Percentiles rank a stretch among this genome's conserved stretches.
Conservation (phyloP, 2,888 invertebrate genomes). For the Tenthredo livida region DNA sequence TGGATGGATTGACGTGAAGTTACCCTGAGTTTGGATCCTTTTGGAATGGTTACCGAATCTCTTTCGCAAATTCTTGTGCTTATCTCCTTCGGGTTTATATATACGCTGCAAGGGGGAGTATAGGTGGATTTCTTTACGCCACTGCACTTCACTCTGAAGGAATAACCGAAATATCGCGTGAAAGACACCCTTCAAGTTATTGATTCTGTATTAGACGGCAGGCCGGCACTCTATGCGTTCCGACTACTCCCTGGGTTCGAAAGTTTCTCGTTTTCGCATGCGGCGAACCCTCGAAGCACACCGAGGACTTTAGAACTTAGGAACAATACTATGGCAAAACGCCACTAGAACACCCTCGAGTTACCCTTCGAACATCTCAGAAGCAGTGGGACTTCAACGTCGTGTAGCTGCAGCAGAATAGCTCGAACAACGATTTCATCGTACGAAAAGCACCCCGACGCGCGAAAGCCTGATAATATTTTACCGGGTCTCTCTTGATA, state of each 20-base stretch:
- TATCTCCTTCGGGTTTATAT: neutral
- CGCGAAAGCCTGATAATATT: neutral
- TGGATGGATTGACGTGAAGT: neutral
- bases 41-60: neutral
- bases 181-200: slow-evolving; percentile 43
- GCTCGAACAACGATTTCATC: slow-evolving; percentile 13
- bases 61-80: neutral
- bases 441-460: neutral
- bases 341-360: slow-evolving; percentile 18
- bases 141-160: neutral
- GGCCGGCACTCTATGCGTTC: slow-evolving; percentile 15
- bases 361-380: slow-evolving; percentile 3
- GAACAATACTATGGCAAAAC: slow-evolving; percentile 22
- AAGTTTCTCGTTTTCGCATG: slow-evolving; percentile 28
- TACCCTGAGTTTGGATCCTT: neutral
- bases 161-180: slow-evolving; percentile 20
- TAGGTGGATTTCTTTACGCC: neutral
- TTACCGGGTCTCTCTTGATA: neutral
- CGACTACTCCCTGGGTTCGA: slow-evolving; percentile 13
- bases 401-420: neutral
- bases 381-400: neutral
- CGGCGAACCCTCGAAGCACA: neutral
- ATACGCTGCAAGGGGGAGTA: neutral
- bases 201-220: slow-evolving; percentile 32
- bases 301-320: slow-evolving; percentile 26